A percentile compares a stretch with the other conserved stretches of the same genome.
Evolutionary conservation across 2,888 invertebrate genomes (phyloP).

Genomic region (Elmis aenea): DNA sequence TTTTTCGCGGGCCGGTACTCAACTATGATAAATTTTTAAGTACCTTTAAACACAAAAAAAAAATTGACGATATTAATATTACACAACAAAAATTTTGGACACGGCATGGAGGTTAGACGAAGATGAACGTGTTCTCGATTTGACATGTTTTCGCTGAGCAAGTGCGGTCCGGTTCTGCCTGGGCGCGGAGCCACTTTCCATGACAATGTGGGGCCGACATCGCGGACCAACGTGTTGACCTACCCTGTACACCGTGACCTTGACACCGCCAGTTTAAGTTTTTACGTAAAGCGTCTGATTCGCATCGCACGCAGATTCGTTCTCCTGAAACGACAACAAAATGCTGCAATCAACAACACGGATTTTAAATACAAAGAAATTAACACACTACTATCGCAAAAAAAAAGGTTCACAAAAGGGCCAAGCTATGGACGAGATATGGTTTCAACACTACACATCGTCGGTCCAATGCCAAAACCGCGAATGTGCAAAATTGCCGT

Average conservation of each 20-base stretch:
- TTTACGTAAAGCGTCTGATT: conserved; percentile 73
- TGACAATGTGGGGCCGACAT: conserved; percentile 82
- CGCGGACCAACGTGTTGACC: conserved; percentile 77
- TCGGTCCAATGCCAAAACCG: too few species aligned
- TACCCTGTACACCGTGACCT: conserved; percentile 75
- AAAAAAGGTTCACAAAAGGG: too few species aligned
- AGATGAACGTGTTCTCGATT: conserved; percentile 39
- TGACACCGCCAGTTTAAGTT: conserved; percentile 74
- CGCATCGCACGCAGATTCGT: conserved; percentile 76
- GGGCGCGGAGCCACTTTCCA: conserved; percentile 74
- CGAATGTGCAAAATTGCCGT: too few species aligned
- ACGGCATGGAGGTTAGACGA: conserved; percentile 37
- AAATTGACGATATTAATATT: too few species aligned
- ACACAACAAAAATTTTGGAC: background rate
- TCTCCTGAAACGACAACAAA: conserved; percentile 57
- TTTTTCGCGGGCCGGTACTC: too few species aligned
- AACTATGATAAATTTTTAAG: too few species aligned
- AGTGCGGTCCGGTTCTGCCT: conserved; percentile 34
- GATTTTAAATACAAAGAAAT: too few species aligned
- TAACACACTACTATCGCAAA: too few species aligned
- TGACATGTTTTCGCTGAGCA: conserved; percentile 39
- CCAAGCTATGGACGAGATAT: too few species aligned
- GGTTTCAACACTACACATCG: too few species aligned
- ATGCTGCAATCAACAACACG: too few species aligned
- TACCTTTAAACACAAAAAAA: too few species aligned